These are phyloP conservation scores for Acropternis orthonyx DNA, from an alignment of 2,797 vertebrate genomes.

Conservation along the genomic window DNA sequence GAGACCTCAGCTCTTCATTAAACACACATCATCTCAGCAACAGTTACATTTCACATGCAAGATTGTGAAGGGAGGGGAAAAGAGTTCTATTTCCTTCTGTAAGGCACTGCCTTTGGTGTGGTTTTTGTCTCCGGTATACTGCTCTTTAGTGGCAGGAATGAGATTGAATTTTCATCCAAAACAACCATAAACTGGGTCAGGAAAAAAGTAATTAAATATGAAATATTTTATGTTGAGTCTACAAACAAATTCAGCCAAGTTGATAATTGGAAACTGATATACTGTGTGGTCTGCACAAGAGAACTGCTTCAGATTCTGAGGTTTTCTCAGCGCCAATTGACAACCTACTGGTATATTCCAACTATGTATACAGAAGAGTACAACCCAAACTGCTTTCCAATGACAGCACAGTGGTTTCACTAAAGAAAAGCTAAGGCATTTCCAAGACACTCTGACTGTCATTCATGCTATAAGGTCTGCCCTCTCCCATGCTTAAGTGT, in stretches of 20 bases:
- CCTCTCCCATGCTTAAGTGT: too few species aligned
- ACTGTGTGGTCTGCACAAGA: not conserved
- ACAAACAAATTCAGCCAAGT: not conserved
- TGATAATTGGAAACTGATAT: not conserved
- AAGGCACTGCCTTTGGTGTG: not conserved
- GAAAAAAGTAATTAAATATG: not conserved
- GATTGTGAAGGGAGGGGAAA: not conserved
- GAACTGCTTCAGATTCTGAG: not conserved
- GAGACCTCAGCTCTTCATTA: not conserved
- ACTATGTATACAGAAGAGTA: not conserved
- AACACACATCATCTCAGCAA: not conserved
- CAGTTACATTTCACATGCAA: not conserved
- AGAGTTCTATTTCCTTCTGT: not conserved
- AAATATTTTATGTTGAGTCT: not conserved
- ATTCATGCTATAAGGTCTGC: not conserved
- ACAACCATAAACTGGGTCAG: not conserved
- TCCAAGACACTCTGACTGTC: not conserved
- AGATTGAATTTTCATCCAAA: not conserved
- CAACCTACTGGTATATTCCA: not conserved
- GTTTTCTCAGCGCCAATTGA: not conserved
- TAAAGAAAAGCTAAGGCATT: not conserved
- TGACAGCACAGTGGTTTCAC: rapidly evolving
- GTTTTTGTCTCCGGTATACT: not conserved
- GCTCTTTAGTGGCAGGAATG: not conserved
- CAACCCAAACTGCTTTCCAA: not conserved